Percentiles rank a stretch among this genome's conserved stretches.
phyloP scores from a whole-genome alignment of 2,113 vertebrate genomes.

The Ictalurus punctatus region DNA sequence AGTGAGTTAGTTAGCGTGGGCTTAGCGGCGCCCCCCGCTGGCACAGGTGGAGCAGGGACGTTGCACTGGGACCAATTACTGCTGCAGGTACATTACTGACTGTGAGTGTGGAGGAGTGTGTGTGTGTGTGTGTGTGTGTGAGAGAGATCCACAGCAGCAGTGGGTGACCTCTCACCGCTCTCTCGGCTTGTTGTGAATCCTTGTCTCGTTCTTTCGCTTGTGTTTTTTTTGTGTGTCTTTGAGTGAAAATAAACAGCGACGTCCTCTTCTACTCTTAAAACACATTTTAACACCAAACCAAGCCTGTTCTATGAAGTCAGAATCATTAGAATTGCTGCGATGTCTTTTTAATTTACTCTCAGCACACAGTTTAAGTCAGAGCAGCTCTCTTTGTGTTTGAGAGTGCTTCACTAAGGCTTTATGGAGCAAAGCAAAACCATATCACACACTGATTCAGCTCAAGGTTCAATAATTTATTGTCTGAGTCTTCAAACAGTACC shows the following conservation, averaged over 20 bases:
- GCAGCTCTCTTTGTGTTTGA: not conserved
- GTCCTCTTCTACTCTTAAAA: not conserved
- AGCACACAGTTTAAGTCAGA: not conserved
- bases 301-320: not conserved
- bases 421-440: not conserved
- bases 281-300: not conserved
- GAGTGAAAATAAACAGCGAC: not conserved
- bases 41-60: constrained; percentile 37
- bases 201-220: not conserved
- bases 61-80: constrained; percentile 49
- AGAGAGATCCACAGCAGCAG: not conserved
- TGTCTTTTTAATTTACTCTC: not conserved
- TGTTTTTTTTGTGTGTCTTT: not conserved
- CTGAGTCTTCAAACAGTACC: no score
- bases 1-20: constrained; percentile 29
- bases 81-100: constrained; percentile 36
- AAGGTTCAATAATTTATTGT: not conserved
- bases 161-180: not conserved
- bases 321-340: not conserved
- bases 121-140: constrained; percentile 35
- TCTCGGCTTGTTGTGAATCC: constrained; percentile 18
- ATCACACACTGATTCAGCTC: not conserved
- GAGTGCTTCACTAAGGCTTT: not conserved
- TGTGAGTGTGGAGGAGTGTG: not conserved
- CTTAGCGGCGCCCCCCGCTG: constrained; percentile 27